Evolutionary conservation across 2,888 invertebrate genomes (phyloP).

Genomic region (Bellardia bayeri): DNA sequence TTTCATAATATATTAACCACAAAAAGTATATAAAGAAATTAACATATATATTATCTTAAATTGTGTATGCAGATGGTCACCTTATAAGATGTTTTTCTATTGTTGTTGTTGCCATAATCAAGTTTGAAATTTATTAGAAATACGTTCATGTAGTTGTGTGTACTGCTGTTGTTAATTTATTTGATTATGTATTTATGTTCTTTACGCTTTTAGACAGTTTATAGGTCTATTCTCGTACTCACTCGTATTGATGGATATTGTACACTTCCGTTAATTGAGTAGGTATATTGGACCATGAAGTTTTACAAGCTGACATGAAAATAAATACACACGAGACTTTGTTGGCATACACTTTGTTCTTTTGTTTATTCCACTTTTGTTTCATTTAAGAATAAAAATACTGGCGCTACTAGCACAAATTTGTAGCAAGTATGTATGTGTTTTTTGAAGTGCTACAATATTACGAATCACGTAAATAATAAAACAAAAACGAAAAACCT

Average conservation of each 20-base stretch:
- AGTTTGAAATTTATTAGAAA: slow-evolving; percentile 32
- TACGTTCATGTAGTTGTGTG: slow-evolving; percentile 17
- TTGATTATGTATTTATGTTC: slow-evolving; percentile 4
- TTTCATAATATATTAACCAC: no score
- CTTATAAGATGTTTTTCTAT: background rate
- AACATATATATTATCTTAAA: slow-evolving; percentile 3
- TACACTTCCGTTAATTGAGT: slow-evolving; percentile 63
- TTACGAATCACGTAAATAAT: slow-evolving; percentile 66
- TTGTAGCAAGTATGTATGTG: slow-evolving; percentile 8
- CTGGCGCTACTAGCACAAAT: slow-evolving; percentile 32
- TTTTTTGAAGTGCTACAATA: slow-evolving; percentile 20
- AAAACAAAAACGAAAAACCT: slow-evolving; percentile 56
- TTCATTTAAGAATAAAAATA: background rate
- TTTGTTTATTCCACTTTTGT: slow-evolving; percentile 23
- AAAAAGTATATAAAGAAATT: slow-evolving; percentile 3
- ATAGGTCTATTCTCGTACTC: background rate
- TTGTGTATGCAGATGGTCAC: background rate
- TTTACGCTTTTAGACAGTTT: slow-evolving; percentile 35
- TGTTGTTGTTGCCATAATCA: background rate
- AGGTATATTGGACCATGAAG: slow-evolving; percentile 32
- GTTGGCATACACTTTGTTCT: slow-evolving; percentile 23
- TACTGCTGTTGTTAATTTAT: background rate
- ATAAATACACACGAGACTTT: slow-evolving; percentile 35
- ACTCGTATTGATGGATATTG: slow-evolving; percentile 49
- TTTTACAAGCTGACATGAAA: slow-evolving; percentile 4